Evolutionary conservation across 2,113 vertebrate species (phyloP).

Genomic region (Ursus arctos): DNA sequence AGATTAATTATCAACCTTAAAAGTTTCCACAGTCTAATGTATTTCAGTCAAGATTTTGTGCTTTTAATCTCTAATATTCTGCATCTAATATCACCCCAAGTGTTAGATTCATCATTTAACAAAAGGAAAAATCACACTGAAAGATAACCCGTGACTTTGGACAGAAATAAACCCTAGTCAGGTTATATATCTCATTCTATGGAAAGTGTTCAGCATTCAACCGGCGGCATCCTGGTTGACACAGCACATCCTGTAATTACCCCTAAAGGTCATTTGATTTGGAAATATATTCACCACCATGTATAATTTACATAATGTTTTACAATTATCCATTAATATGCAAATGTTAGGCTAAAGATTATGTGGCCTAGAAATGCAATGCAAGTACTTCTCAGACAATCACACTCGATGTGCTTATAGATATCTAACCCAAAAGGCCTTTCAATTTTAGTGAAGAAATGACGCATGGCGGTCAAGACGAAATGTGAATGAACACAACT

Average conservation of each 20-base stretch:
- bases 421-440: slow-evolving; percentile 16
- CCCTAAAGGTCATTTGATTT: slow-evolving; percentile 84
- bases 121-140: neutral
- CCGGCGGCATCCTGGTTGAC: slow-evolving; percentile 65
- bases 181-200: neutral
- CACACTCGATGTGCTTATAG: neutral
- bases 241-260: slow-evolving; percentile 81
- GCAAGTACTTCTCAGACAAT: slow-evolving; percentile 69
- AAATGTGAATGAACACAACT: neutral
- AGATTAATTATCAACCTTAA: neutral
- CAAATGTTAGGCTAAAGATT: slow-evolving; percentile 81
- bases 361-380: slow-evolving; percentile 68
- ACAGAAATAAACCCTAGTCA: slow-evolving; percentile 13
- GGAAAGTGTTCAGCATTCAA: slow-evolving; percentile 68
- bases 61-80: slow-evolving; percentile 9
- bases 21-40: neutral
- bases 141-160: neutral
- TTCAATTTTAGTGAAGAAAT: slow-evolving; percentile 10
- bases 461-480: neutral
- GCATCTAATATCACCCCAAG: neutral
- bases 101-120: neutral
- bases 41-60: slow-evolving; percentile 49
- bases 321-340: slow-evolving; percentile 87
- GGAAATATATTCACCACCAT: slow-evolving; percentile 84
- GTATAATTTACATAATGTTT: slow-evolving; percentile 88